Evolutionary conservation across 2,113 vertebrate genomes (phyloP), one percentile per base, ranked within the genome.

Genomic region (Perca flavescens): DNA sequence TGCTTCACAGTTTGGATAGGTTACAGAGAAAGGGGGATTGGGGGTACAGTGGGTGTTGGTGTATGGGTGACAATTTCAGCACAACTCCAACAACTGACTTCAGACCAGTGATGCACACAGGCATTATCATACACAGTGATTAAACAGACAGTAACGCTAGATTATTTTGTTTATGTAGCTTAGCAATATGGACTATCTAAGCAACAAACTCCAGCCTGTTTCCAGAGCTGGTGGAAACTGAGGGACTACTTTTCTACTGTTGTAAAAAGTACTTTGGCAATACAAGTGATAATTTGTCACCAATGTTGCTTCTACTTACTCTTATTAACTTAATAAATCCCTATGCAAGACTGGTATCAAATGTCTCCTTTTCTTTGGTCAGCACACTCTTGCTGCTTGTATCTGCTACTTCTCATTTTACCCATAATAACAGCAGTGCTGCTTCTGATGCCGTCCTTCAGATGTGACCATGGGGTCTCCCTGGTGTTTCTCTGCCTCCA

Each of bases 41-140:
- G 14, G 52, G 19, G 31, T 8, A 4, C 10, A 57, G 15, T 36
- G 11, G 65, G 25, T 43, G 1, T 10, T 6, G 16, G 28, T 73
- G 28, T 73, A 54, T 84, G 15, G 8, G 46, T 68, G 63, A 22
- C 53, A 58, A 17, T 72, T 68, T 79, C 50, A 79, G 52, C 65
- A 61, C 21, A 49, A 57, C 63, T 57, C 31, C 46, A 64, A n/a
- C 52, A 54, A 40, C 67, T 60, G 73, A 74, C 53, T 67, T 40
- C 65, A 65, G 57, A 77, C 22, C 56, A 77, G 74, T 43, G 65
- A 43, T 62, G 28, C 17, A 56, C 14, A n/a, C 22, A 53, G 47
- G 57, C 16, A 25, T 69, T 79, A 65, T 47, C 62, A 60, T 1
- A n/a, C 70, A 31, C 13, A 40, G 14, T 21, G 28, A 1, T n/a